Percentiles rank a stretch among this genome's conserved stretches.
These are phyloP conservation scores for Drosophila limbata DNA, from an alignment of 2,888 invertebrate genomes.

Conservation along the genomic window DNA sequence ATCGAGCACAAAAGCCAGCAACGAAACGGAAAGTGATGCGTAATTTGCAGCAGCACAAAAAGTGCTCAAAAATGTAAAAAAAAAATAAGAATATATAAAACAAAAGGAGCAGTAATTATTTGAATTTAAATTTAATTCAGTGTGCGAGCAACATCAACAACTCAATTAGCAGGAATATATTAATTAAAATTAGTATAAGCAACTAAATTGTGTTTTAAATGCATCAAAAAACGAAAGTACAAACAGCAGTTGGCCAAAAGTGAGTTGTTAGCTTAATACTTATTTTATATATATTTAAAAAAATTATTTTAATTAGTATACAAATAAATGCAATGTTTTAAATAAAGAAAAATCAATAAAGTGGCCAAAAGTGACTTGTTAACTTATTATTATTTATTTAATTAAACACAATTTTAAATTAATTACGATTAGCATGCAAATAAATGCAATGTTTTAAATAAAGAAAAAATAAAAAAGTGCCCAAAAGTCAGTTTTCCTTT, in stretches of 20 bases:
- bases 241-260: slow-evolving; percentile 48
- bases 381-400: too few species aligned
- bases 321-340: too few species aligned
- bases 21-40: slow-evolving; percentile 78
- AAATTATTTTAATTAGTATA: too few species aligned
- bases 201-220: slow-evolving; percentile 30
- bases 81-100: background rate
- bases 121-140: slow-evolving; percentile 22
- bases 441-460: too few species aligned
- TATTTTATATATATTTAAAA: too few species aligned
- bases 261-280: slow-evolving; percentile 28
- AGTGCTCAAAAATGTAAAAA: slow-evolving; percentile 23
- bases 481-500: background rate
- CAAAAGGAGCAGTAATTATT: slow-evolving; percentile 36
- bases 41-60: slow-evolving; percentile 65
- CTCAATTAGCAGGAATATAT: slow-evolving; percentile 56
- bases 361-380: background rate
- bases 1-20: slow-evolving; percentile 53
- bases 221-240: slow-evolving; percentile 48
- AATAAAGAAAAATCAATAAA: background rate
- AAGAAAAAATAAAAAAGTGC: background rate
- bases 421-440: too few species aligned
- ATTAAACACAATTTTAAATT: too few species aligned
- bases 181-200: slow-evolving; percentile 33
- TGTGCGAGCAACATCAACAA: slow-evolving; percentile 22